Percentiles rank a stretch among this genome's conserved stretches.
These are phyloP conservation scores for Crematogaster levior DNA, from an alignment of 2,888 invertebrate species.

Conservation along the genomic window DNA sequence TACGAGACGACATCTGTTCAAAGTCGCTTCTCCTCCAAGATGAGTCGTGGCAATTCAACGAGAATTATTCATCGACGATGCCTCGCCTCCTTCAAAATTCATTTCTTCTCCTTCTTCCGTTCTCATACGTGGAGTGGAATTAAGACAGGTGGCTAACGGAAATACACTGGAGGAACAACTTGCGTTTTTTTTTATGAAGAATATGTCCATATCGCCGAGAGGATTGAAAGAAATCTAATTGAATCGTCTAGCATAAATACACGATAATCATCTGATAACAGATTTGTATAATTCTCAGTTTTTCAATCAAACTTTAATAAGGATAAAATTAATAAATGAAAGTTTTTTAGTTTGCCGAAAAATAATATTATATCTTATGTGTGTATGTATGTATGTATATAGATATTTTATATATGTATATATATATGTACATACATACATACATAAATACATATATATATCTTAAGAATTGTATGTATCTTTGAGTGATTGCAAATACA, in stretches of 20 bases:
- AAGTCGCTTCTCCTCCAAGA: conserved; percentile 19
- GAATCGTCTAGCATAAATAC: not conserved
- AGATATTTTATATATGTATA: conserved; percentile 3
- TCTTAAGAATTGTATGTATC: not conserved
- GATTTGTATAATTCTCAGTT: conserved; percentile 10
- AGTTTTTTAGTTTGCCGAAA: not conserved
- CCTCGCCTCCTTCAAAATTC: conserved; percentile 9
- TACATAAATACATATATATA: not conserved
- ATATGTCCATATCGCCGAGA: not conserved
- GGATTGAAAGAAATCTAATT: conserved; percentile 6
- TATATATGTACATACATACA: not conserved
- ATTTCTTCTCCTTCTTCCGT: not conserved
- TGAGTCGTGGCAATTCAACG: conserved; percentile 5
- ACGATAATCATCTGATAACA: not conserved
- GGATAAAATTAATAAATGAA: not conserved
- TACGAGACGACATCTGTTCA: conserved; percentile 15
- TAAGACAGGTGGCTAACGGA: conserved; percentile 22
- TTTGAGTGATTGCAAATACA: conserved; percentile 5
- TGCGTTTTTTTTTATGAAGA: not conserved
- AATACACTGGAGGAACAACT: conserved; percentile 61
- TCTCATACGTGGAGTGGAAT: not conserved
- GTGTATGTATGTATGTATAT: too few species aligned
- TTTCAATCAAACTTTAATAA: conserved; percentile 7
- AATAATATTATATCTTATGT: not conserved
- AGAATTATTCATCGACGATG: conserved; percentile 17